phyloP scores from a whole-genome alignment of 2,888 invertebrate species.

The Venustoraphidia nigricollis region DNA sequence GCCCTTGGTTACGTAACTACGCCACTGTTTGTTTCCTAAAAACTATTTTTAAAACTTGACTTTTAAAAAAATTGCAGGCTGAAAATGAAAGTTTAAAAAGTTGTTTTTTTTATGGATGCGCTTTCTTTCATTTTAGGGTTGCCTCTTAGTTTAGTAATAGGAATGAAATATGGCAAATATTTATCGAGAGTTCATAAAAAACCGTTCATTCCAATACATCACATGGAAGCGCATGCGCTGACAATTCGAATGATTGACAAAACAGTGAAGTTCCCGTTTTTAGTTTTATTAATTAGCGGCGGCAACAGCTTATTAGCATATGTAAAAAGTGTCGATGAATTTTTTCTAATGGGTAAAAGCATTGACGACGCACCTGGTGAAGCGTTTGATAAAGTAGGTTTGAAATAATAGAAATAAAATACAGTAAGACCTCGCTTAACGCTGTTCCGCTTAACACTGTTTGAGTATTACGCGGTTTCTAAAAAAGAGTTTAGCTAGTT shows the following conservation, averaged over 20 bases:
- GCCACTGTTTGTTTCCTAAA: too few species aligned
- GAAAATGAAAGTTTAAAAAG: background rate
- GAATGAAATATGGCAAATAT: conserved; percentile 67
- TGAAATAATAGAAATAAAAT: conserved; percentile 3
- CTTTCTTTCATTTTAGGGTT: conserved; percentile 37
- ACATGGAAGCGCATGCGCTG: conserved; percentile 98
- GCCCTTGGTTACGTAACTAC: too few species aligned
- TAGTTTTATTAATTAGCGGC: conserved; percentile 82
- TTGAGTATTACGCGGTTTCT: too few species aligned
- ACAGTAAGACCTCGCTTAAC: too few species aligned
- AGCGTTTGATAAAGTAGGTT: conserved; percentile 71
- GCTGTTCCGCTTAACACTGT: too few species aligned
- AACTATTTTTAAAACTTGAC: too few species aligned
- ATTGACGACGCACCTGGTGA: conserved; percentile 88
- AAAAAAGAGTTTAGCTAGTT: too few species aligned
- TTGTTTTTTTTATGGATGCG: background rate
- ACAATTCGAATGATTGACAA: conserved; percentile 60
- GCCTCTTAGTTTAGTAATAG: conserved; percentile 59
- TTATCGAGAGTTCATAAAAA: conserved; percentile 48
- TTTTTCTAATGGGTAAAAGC: conserved; percentile 62
- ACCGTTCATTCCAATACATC: conserved; percentile 91
- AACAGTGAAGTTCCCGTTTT: conserved; percentile 67
- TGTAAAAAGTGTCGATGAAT: conserved; percentile 56
- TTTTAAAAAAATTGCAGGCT: background rate
- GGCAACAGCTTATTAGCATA: conserved; percentile 78